Base-by-base conservation (phyloP, 2,797 vertebrate species). In the Pelobates cultripes region DNA sequence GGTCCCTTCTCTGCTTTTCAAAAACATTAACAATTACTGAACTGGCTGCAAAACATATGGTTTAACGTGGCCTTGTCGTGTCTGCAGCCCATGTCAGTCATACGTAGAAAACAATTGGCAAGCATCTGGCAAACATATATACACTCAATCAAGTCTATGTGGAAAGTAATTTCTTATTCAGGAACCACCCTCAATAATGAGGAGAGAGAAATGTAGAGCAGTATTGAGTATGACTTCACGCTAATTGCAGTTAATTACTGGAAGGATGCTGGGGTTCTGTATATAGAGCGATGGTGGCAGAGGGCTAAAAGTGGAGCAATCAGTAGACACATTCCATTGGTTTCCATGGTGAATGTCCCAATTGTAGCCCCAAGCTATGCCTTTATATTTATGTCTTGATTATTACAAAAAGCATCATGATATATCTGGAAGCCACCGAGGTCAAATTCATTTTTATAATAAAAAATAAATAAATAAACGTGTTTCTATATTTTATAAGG, bases 81-180 rank as follows among this genome's bases (percentile, higher is more conserved):
- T 85, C 86, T 43, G 44, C 87, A 89, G 86, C 81, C 89, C 86
- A 84, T 28, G 47, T 90, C 88, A 86, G 89, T 90, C 91, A 86
- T 90, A 94, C 89, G 55, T 88, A 89, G 88, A 89, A 90, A 94
- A 93, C 90, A 93, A 92, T 93, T 94, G 90, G 91, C 88, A 89
- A 87, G 70, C 75, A 66, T 87, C 71, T 80, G 83, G 84, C 81
- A 70, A 85, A 89, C 89, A 55, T 85, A 87, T 87, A 76, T 81
- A 1, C 81, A 85, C 89, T 91, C 93, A 93, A 93, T 94, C 91
- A 91, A 89, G 89, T 89, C 88, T 85, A 87, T 51, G 84, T 86
- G 89, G 88, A 94, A 43, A 89, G 90, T 86, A 91, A 86, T 89
- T 91, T 95, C 92, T 9, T 4, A 63, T 17, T 12, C 43, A 4